phyloP scores from a whole-genome alignment of 2,113 vertebrate species.

The Amazona guildingii region DNA sequence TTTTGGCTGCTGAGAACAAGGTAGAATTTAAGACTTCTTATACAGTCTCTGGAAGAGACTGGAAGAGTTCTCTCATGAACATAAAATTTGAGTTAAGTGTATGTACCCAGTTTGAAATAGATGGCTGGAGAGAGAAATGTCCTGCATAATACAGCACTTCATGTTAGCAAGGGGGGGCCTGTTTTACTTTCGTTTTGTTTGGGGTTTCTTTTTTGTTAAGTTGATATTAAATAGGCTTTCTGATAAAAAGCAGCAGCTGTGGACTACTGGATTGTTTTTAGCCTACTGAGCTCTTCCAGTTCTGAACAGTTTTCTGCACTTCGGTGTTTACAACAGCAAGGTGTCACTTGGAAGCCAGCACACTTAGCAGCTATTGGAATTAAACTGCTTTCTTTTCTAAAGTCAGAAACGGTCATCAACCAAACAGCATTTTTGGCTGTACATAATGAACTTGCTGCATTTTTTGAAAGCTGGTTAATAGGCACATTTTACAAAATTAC shows the following conservation, averaged over 20 bases:
- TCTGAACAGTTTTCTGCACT: not conserved
- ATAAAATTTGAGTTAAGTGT: not conserved
- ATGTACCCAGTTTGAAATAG: not conserved
- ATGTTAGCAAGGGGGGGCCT: not conserved
- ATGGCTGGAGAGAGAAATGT: not conserved
- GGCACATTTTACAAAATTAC: not conserved
- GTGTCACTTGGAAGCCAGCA: not conserved
- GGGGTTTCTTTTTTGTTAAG: not conserved
- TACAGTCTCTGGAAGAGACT: not conserved
- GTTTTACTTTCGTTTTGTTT: not conserved
- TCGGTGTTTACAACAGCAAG: not conserved
- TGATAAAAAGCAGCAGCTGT: not conserved
- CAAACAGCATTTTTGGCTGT: not conserved
- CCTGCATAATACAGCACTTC: not conserved
- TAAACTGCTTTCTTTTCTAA: not conserved
- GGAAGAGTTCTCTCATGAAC: not conserved
- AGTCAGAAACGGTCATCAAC: not conserved
- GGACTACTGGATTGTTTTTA: not conserved
- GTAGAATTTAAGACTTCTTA: not conserved
- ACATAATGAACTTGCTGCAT: not conserved
- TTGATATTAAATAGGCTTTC: not conserved
- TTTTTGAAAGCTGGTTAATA: conserved; percentile 4
- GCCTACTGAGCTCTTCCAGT: not conserved
- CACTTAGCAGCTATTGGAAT: not conserved
- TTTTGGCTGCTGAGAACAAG: not conserved